Percentiles rank a stretch among this genome's conserved stretches.
Conservation (phyloP, 2,888 invertebrate species). For the Galerucella nymphaeae region DNA sequence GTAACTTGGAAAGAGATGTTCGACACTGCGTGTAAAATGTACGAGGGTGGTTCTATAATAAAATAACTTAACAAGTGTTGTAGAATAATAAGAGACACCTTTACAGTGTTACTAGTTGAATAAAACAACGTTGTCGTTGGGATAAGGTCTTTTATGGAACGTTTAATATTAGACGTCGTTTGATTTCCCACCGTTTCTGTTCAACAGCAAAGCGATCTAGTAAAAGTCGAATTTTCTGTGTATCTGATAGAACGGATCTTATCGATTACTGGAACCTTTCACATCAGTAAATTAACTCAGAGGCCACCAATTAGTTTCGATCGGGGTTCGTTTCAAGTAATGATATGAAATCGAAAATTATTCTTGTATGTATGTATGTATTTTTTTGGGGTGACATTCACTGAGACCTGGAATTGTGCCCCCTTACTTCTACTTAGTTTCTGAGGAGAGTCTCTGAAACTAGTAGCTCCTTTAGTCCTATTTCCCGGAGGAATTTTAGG, state of each 20-base stretch:
- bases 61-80: constrained; percentile 3
- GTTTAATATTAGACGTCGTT: not conserved
- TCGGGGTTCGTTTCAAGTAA: no score
- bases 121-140: not conserved
- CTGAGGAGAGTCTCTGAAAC: no score
- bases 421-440: no score
- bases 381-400: no score
- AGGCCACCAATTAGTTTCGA: no score
- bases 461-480: no score
- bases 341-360: no score
- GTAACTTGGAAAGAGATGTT: constrained; percentile 27
- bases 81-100: constrained; percentile 10
- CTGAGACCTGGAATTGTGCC: no score
- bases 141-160: not conserved
- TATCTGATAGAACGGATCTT: not conserved
- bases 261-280: no score
- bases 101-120: constrained; percentile 3
- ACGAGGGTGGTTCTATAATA: constrained; percentile 15
- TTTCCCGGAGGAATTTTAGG: no score
- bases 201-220: not conserved
- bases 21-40: constrained; percentile 23
- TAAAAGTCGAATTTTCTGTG: not conserved
- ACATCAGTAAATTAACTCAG: no score
- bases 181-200: not conserved
- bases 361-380: no score